A percentile compares a stretch with the other conserved stretches of the same genome.
These are phyloP conservation scores for Otis tarda DNA, from an alignment of 2,113 vertebrate species.

Conservation along the genomic window DNA sequence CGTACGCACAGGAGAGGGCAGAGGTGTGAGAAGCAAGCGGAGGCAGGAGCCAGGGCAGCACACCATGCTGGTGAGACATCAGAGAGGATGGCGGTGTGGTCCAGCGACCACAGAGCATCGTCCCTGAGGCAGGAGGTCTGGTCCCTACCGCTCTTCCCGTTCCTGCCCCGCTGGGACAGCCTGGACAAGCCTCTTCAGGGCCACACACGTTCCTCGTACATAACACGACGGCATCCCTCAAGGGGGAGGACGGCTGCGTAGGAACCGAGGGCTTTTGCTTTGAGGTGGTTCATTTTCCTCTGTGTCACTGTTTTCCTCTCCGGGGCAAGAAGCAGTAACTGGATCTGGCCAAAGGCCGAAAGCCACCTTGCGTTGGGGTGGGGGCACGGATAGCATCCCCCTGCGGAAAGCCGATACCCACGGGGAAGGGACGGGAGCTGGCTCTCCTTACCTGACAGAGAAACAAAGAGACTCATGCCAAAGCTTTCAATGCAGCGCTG, in stretches of 20 bases:
- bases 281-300: neutral
- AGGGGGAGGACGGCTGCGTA: neutral
- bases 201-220: neutral
- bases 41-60: neutral
- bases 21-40: neutral
- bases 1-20: neutral
- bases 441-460: neutral
- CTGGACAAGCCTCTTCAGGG: neutral
- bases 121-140: neutral
- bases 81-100: neutral
- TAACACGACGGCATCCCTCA: neutral
- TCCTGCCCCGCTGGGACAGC: neutral
- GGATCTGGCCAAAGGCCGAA: neutral
- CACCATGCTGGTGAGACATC: neutral
- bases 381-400: neutral
- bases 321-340: neutral
- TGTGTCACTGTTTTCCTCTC: neutral
- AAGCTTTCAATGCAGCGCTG: neutral
- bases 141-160: neutral
- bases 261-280: neutral
- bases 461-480: neutral
- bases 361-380: neutral
- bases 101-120: neutral
- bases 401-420: neutral
- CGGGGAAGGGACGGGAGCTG: neutral